These are phyloP conservation scores for Cassiopea andromeda DNA, from an alignment of 30 jellyfish, hydroid and myxozoan genomes.

Conservation along the genomic window DNA sequence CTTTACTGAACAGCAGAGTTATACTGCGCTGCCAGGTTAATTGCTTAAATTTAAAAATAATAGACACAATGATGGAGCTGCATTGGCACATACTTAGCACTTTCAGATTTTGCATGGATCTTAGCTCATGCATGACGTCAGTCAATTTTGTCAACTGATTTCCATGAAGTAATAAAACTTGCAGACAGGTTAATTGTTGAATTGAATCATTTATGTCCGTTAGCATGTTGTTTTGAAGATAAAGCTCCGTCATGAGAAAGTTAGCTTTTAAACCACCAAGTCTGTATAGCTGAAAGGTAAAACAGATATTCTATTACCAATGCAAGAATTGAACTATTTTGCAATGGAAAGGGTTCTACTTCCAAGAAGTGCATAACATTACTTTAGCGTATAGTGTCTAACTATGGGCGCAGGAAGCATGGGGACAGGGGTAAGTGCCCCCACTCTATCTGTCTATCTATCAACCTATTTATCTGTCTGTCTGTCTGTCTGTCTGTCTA, in stretches of 20 bases:
- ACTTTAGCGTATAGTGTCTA: too few relatives aligned
- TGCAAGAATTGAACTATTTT: background rate
- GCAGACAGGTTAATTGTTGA: conserved; percentile 65
- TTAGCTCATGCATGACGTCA: conserved; percentile 76
- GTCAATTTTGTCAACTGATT: conserved; percentile 62
- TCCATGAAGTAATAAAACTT: conserved; percentile 67
- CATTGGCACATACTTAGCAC: conserved; percentile 52
- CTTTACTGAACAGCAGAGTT: background rate
- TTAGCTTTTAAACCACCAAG: conserved; percentile 58
- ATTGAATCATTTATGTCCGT: conserved; percentile 61
- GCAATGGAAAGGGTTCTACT: background rate
- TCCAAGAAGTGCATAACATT: too few relatives aligned
- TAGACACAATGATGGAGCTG: too few relatives aligned
- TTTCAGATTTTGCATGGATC: conserved; percentile 62
- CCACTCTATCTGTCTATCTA: too few relatives aligned
- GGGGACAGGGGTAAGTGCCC: too few relatives aligned
- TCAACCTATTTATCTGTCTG: too few relatives aligned
- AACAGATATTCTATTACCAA: background rate
- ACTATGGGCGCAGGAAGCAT: too few relatives aligned
- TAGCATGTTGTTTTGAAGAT: conserved; percentile 71
- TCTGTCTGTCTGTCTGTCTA: too few relatives aligned
- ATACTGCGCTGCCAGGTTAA: too few relatives aligned
- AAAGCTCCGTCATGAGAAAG: conserved; percentile 71
- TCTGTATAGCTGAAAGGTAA: conserved; percentile 30
- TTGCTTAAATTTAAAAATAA: too few relatives aligned